phyloP scores from a whole-genome alignment of 2,888 invertebrate genomes.

The Tyria jacobaeae region DNA sequence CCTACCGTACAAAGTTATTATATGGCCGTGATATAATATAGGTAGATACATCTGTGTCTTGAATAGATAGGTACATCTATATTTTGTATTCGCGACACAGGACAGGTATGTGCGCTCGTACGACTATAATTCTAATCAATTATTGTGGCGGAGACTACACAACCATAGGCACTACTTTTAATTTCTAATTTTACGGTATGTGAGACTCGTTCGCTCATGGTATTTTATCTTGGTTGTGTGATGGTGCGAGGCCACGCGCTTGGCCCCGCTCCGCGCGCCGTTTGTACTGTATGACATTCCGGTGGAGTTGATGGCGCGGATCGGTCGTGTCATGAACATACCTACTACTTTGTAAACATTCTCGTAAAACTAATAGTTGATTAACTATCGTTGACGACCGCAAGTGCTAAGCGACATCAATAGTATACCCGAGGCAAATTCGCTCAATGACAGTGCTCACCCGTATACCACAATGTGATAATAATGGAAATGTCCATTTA shows the following conservation, averaged over 20 bases:
- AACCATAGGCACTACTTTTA: slow-evolving; percentile 14
- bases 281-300: slow-evolving; percentile 60
- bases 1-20: neutral
- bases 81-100: neutral
- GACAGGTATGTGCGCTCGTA: neutral
- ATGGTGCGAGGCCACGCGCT: slow-evolving; percentile 39
- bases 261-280: slow-evolving; percentile 35
- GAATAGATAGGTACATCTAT: neutral
- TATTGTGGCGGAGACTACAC: slow-evolving; percentile 6
- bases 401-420: slow-evolving; percentile 37
- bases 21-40: too few species aligned
- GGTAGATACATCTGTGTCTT: too few species aligned
- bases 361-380: slow-evolving; percentile 55
- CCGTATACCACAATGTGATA: slow-evolving; percentile 53
- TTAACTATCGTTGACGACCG: slow-evolving; percentile 62
- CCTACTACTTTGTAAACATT: slow-evolving; percentile 44
- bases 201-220: slow-evolving; percentile 60
- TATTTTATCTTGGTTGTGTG: slow-evolving; percentile 58
- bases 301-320: slow-evolving; percentile 63
- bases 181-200: slow-evolving; percentile 50
- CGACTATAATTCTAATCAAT: slow-evolving; percentile 11
- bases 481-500: slow-evolving; percentile 45
- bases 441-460: slow-evolving; percentile 31
- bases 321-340: slow-evolving; percentile 63
- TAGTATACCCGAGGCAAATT: slow-evolving; percentile 18